Base-by-base conservation (phyloP, 2,888 invertebrate species). In the Tipula helvola region DNA sequence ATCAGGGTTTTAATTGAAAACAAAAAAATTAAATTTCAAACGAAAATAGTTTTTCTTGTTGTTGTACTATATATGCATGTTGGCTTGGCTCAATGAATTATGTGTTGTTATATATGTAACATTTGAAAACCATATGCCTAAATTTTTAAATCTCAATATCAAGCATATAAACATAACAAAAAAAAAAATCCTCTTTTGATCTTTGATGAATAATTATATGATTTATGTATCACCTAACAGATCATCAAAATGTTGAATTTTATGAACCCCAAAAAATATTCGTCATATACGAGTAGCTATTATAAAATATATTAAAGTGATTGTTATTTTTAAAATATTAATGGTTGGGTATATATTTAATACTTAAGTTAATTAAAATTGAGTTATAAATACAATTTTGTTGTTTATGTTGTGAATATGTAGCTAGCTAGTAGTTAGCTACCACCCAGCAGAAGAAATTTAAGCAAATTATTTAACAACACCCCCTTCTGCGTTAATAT, bases 391-490 rank as follows among this genome's bases (percentile, higher is more conserved):
- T 71, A 57, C 41, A 5, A 41, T 10, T 41, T 41, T 41, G 41
- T 44, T 57, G 16, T 57, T 16, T 57, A 71, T 71, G 28, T 3
- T 71, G 18, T 71, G 71, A 1, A 12, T 44, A 16, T 5, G 16
- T 52, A 16, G 28, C n/a, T n/a, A 28, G 28, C 28, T 18, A 57
- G 5, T 18, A 57, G 5, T 5, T 57, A 18, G 18, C 57, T 28
- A 71, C 71, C 41, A 18, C 42, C 41, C 85, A 85, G 42, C 42
- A 42, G 41, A 18, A 41, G 10, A 85, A 18, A 42, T 41, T 85
- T 85, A 41, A 85, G 42, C 85, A 85, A 85, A 85, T 85, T 85
- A 85, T 85, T 85, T 85, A 85, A 85, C 42, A 42, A 85, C 85
- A 85, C 85, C 85, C 85, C 85, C 85, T 85, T 85, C 42, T 41